A percentile compares a stretch with the other conserved stretches of the same genome.
Conservation (phyloP, 2,797 vertebrate genomes). For the Jordanella pulchra region DNA sequence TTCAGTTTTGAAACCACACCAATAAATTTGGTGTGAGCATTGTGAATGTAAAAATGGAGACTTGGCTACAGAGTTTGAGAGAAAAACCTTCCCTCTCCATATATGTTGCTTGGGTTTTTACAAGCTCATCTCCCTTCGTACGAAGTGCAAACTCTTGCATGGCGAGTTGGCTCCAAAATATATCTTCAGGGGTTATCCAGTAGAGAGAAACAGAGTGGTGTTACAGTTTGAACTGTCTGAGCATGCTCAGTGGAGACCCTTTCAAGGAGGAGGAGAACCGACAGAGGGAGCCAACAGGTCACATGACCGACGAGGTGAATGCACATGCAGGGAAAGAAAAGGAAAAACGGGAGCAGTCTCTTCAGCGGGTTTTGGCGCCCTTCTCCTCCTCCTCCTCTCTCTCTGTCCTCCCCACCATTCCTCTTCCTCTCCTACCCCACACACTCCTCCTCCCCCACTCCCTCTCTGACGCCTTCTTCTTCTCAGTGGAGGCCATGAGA, state of each 20-base stretch:
- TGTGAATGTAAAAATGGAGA: not conserved
- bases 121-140: not conserved
- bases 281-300: conserved; percentile 83
- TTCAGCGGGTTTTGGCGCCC: conserved; percentile 70
- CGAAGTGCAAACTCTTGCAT: not conserved
- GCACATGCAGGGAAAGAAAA: conserved; percentile 79
- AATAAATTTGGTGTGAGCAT: not conserved
- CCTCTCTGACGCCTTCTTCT: conserved; percentile 65
- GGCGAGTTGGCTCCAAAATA: conserved; percentile 7
- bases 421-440: conserved; percentile 36
- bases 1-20: not conserved
- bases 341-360: conserved; percentile 79
- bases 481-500: conserved; percentile 82
- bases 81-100: not conserved
- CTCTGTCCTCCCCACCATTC: conserved; percentile 20
- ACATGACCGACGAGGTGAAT: conserved; percentile 80
- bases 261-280: conserved; percentile 76
- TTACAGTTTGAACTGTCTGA: conserved; percentile 73
- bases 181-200: conserved; percentile 60
- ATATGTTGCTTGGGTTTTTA: not conserved
- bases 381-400: conserved; percentile 8
- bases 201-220: conserved; percentile 63
- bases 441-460: conserved; percentile 34
- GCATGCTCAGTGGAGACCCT: conserved; percentile 80
- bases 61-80: not conserved